Conservation (phyloP, 2,888 invertebrate genomes). For the Meteorus cinctellus region DNA sequence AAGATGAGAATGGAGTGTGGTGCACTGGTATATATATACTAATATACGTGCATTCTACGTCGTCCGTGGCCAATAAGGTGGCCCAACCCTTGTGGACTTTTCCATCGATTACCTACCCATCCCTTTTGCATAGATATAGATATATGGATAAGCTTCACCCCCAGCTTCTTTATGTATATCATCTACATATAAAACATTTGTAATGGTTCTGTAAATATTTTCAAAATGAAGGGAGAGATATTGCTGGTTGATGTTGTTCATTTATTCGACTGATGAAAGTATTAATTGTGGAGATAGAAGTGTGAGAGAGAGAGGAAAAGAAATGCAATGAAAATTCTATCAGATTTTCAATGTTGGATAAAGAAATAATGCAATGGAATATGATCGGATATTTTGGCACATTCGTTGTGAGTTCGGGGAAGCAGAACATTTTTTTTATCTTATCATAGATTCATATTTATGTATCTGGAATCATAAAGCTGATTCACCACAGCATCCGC, state of each 20-base stretch:
- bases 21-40: slow-evolving; percentile 39
- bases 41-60: slow-evolving; percentile 28
- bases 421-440: too few relatives aligned
- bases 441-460: too few relatives aligned
- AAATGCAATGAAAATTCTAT: too few relatives aligned
- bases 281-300: too few relatives aligned
- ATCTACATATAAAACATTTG: slow-evolving; percentile 51
- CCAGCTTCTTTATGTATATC: slow-evolving; percentile 33
- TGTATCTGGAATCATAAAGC: too few relatives aligned
- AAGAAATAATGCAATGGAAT: too few relatives aligned
- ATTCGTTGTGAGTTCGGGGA: too few relatives aligned
- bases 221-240: slow-evolving; percentile 66
- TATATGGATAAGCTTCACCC: slow-evolving; percentile 61
- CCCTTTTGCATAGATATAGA: slow-evolving; percentile 21
- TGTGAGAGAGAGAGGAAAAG: too few relatives aligned
- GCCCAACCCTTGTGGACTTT: slow-evolving; percentile 72
- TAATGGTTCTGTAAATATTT: slow-evolving; percentile 70
- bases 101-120: slow-evolving; percentile 72
- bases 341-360: too few relatives aligned
- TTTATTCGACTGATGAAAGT: not conserved
- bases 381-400: too few relatives aligned
- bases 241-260: slow-evolving; percentile 41
- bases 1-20: slow-evolving; percentile 35
- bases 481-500: too few relatives aligned
- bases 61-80: slow-evolving; percentile 62